Evolutionary conservation across 2,797 vertebrate species (phyloP).

Genomic region (Apodemus agrarius): DNA sequence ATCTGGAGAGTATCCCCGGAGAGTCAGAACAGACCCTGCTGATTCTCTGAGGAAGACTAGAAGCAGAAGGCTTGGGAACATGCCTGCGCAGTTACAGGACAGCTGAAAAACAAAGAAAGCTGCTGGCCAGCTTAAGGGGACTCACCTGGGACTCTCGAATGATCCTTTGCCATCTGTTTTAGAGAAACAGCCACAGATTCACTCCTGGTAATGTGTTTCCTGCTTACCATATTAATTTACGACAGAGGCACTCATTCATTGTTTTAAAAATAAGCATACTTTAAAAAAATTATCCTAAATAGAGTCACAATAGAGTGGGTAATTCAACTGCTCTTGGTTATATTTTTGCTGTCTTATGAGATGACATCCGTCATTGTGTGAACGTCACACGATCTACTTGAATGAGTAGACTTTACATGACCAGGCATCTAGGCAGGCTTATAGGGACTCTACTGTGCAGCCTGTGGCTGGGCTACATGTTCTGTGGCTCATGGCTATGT

Average conservation of each 20-base stretch:
- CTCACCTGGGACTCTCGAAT: background rate
- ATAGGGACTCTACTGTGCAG: background rate
- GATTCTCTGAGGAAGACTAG: background rate
- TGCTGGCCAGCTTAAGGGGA: background rate
- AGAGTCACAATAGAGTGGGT: background rate
- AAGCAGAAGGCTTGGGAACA: background rate
- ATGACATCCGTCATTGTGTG: background rate
- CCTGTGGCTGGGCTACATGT: background rate
- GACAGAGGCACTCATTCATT: background rate
- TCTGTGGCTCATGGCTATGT: background rate
- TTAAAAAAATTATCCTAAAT: background rate
- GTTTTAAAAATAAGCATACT: background rate
- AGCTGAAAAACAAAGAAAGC: background rate
- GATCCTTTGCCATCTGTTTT: background rate
- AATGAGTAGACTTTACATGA: background rate
- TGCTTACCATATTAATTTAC: slow-evolving; percentile 34
- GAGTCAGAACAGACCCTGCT: background rate
- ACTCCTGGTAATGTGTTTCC: background rate
- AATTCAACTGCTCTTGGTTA: background rate
- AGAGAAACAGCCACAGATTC: background rate
- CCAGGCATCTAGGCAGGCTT: background rate
- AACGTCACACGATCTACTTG: background rate
- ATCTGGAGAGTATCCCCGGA: background rate
- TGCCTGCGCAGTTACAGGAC: background rate
- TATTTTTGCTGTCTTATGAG: background rate